phyloP scores from a whole-genome alignment of 2,797 vertebrate species.

The Esox lucius region DNA sequence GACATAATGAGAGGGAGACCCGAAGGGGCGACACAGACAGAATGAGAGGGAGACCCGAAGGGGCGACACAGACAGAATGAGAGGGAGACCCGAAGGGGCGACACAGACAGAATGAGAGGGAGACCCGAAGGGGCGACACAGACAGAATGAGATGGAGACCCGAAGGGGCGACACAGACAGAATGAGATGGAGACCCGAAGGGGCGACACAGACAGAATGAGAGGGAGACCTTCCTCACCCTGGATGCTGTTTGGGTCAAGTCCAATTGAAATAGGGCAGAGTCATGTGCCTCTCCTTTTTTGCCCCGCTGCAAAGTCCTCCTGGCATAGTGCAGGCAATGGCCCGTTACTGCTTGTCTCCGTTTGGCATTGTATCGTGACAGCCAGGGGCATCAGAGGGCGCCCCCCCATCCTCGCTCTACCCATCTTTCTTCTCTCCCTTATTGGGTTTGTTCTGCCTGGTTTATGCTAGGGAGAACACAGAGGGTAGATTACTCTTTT shows the following conservation, averaged over 20 bases:
- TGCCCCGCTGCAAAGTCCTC: slow-evolving; percentile 32
- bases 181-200: background rate
- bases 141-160: background rate
- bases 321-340: slow-evolving; percentile 19
- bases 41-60: background rate
- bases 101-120: background rate
- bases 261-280: slow-evolving; percentile 31
- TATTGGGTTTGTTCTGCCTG: background rate
- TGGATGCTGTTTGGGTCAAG: slow-evolving; percentile 27
- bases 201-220: background rate
- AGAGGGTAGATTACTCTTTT: background rate
- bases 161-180: background rate
- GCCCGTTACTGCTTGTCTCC: slow-evolving; percentile 26
- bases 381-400: slow-evolving; percentile 24
- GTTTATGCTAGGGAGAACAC: background rate
- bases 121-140: background rate
- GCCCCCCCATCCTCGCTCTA: slow-evolving; percentile 8
- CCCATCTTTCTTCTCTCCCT: background rate
- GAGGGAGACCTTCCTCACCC: slow-evolving; percentile 6
- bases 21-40: background rate
- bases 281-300: slow-evolving; percentile 16
- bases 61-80: background rate
- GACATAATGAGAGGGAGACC: background rate
- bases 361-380: slow-evolving; percentile 14
- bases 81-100: background rate